A percentile compares a stretch with the other conserved stretches of the same genome.
These are phyloP conservation scores for Theonella swinhoei DNA, from an alignment of 37 sponge, comb jelly and placozoan genomes.

Conservation along the genomic window DNA sequence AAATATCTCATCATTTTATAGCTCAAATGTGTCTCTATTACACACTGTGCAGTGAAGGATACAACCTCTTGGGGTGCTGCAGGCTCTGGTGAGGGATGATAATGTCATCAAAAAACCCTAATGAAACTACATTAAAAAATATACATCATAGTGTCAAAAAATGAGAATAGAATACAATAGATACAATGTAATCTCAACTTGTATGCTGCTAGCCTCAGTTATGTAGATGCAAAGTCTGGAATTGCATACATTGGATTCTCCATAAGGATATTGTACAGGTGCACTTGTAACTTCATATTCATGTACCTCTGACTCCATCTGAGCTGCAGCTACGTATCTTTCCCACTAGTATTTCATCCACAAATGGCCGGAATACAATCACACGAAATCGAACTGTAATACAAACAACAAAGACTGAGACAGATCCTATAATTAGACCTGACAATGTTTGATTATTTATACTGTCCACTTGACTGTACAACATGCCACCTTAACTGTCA, in stretches of 20 bases:
- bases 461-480: no score
- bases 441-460: no score
- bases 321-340: slow-evolving; percentile 82
- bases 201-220: no score
- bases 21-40: background rate
- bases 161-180: no score
- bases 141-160: background rate
- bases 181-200: slow-evolving; percentile 17
- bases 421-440: no score
- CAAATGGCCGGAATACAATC: slow-evolving; percentile 90
- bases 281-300: no score
- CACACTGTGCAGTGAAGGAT: slow-evolving; percentile 31
- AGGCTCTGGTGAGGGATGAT: slow-evolving; percentile 83
- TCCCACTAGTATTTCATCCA: slow-evolving; percentile 90
- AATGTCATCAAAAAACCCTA: slow-evolving; percentile 97
- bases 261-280: no score
- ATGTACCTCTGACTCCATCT: slow-evolving; percentile 92
- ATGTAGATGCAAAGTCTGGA: no score
- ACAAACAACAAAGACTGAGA: no score
- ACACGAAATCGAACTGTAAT: slow-evolving; percentile 77
- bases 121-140: slow-evolving; percentile 66
- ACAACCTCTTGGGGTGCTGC: slow-evolving; percentile 89
- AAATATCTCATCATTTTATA: no score
- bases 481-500: no score
- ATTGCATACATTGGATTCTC: no score